Percentiles rank a stretch among this genome's conserved stretches.
These are phyloP conservation scores for Andricus curvator DNA, from an alignment of 2,888 invertebrate species.

Conservation along the genomic window DNA sequence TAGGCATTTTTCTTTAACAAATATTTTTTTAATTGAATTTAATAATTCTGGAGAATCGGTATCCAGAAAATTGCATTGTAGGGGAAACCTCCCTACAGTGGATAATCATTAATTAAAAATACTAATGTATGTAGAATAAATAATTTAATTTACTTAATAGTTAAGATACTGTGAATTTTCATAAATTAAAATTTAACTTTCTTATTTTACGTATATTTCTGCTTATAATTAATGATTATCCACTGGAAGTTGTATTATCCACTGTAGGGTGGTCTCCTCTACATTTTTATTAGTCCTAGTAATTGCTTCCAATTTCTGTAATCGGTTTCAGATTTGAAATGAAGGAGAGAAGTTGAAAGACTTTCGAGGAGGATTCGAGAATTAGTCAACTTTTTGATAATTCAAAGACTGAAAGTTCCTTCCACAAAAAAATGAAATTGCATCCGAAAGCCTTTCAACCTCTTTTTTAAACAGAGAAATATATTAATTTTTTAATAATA, in stretches of 20 bases:
- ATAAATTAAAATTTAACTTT: too few relatives aligned
- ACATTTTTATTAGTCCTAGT: background rate
- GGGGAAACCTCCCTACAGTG: too few relatives aligned
- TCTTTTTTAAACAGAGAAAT: background rate
- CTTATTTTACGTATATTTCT: too few relatives aligned
- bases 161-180: too few relatives aligned
- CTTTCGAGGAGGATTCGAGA: background rate
- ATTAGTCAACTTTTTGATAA: background rate
- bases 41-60: background rate
- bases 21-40: background rate
- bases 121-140: too few relatives aligned
- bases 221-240: too few relatives aligned
- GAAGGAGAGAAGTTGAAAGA: background rate
- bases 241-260: too few relatives aligned
- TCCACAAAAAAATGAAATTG: background rate
- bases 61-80: background rate
- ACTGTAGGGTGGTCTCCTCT: too few relatives aligned
- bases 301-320: background rate
- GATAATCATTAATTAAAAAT: too few relatives aligned
- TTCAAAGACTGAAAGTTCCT: slow-evolving; percentile 10
- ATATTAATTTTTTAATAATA: background rate
- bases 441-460: slow-evolving; percentile 13
- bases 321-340: background rate
- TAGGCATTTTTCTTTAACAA: background rate
- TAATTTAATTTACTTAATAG: too few relatives aligned